Conservation (phyloP, 92 coral and sea anemone genomes). For the Galaxea fascicularis region DNA sequence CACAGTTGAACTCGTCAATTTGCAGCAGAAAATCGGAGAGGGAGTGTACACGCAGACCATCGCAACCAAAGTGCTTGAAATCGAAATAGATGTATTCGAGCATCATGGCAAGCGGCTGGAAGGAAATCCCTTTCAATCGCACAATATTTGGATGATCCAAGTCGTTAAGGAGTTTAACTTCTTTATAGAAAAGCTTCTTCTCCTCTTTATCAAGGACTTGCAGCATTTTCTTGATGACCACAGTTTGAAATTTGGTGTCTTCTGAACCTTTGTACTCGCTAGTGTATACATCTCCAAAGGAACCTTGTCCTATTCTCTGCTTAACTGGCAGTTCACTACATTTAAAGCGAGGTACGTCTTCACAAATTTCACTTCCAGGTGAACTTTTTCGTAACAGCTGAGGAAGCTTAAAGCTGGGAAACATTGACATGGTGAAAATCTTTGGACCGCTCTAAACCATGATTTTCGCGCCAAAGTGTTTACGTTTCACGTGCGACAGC, state of each 20-base stretch:
- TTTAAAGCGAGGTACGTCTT: constrained; percentile 25
- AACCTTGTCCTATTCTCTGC: constrained; percentile 17
- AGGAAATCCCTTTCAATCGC: too few relatives aligned
- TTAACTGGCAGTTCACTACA: too few relatives aligned
- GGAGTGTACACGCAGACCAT: constrained; percentile 10
- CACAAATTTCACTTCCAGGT: neutral
- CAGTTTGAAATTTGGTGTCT: constrained; percentile 4
- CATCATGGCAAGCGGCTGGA: constrained; percentile 35
- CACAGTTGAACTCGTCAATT: constrained; percentile 31
- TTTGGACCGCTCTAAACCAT: too few relatives aligned
- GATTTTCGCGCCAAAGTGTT: too few relatives aligned
- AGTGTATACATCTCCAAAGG: constrained; percentile 39
- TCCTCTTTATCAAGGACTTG: constrained; percentile 25
- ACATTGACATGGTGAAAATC: too few relatives aligned
- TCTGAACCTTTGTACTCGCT: neutral
- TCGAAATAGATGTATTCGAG: constrained; percentile 44
- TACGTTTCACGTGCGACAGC: too few relatives aligned
- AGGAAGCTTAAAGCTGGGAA: neutral
- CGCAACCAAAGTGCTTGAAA: constrained; percentile 44
- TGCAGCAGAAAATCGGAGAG: too few relatives aligned
- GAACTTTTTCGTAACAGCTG: neutral
- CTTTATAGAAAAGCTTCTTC: constrained; percentile 13
- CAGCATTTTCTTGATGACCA: constrained; percentile 25
- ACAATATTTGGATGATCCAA: constrained; percentile 18
- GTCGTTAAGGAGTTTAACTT: neutral